Conservation (phyloP, 1,140 invertebrate species). For the Brachionus koreanus region DNA sequence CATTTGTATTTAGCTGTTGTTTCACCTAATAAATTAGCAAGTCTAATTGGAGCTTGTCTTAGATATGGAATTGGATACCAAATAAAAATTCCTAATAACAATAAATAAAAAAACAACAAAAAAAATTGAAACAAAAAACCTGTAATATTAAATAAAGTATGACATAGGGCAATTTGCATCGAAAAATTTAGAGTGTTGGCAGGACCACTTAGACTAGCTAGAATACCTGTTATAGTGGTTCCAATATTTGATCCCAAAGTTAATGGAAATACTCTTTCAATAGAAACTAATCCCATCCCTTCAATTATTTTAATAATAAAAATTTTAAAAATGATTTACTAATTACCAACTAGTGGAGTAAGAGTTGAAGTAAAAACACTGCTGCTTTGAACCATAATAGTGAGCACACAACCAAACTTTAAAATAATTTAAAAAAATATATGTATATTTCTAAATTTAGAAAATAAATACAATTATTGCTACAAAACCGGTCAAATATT, state of each 20-base stretch:
- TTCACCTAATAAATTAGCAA: constrained; percentile 62
- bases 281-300: constrained; percentile 62
- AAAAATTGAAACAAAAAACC: constrained; percentile 50
- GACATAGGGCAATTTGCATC: constrained; percentile 65
- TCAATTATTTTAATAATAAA: constrained; percentile 60
- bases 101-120: not conserved
- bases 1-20: constrained; percentile 63
- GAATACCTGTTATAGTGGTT: constrained; percentile 64
- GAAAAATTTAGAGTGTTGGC: constrained; percentile 54
- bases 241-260: constrained; percentile 66
- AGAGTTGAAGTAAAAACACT: constrained; percentile 67
- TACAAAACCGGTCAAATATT: constrained; percentile 62
- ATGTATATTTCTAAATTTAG: not conserved
- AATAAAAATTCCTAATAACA: constrained; percentile 57
- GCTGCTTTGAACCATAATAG: constrained; percentile 65
- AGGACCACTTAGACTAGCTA: constrained; percentile 61
- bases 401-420: constrained; percentile 62
- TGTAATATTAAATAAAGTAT: constrained; percentile 66
- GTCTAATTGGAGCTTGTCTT: constrained; percentile 61
- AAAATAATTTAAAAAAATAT: constrained; percentile 33
- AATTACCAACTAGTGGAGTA: constrained; percentile 64
- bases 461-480: constrained; percentile 55
- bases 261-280: constrained; percentile 65
- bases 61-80: constrained; percentile 65
- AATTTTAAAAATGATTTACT: constrained; percentile 64